Percentiles rank a stretch among this genome's conserved stretches.
Conservation (phyloP, 1,140 invertebrate species). For the Drosophila subobscura region DNA sequence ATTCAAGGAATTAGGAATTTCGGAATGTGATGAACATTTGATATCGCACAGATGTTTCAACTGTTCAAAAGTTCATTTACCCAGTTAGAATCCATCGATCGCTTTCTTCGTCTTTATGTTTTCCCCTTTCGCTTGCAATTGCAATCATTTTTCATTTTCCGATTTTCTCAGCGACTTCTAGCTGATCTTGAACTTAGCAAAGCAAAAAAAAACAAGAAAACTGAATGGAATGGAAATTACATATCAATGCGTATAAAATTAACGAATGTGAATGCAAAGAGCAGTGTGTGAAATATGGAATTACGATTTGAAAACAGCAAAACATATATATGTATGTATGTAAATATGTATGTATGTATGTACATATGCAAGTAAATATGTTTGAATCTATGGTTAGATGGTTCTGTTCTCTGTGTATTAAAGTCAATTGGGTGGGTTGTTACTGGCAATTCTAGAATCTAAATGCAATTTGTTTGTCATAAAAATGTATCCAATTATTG, state of each 20-base stretch:
- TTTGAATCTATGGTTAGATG: constrained; percentile 13
- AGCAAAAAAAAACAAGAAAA: constrained; percentile 7
- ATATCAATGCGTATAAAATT: constrained; percentile 40
- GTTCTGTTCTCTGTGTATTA: constrained; percentile 35
- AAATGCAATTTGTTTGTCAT: constrained; percentile 44
- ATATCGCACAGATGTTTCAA: too few species aligned
- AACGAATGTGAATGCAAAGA: constrained; percentile 55
- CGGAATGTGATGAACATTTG: too few species aligned
- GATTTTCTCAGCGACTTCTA: constrained; percentile 24
- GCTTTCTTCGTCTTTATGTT: background rate
- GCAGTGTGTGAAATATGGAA: constrained; percentile 49
- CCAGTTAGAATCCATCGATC: background rate
- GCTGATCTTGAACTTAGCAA: constrained; percentile 61
- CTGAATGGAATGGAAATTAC: constrained; percentile 24
- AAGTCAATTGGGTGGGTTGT: constrained; percentile 65
- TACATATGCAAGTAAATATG: constrained; percentile 3
- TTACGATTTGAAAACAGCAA: constrained; percentile 27
- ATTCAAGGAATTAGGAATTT: constrained; percentile 5
- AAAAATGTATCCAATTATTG: constrained; percentile 31
- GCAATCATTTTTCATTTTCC: constrained; percentile 12
- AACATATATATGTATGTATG: constrained; percentile 1
- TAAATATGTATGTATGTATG: constrained; percentile 10
- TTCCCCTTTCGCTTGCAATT: background rate
- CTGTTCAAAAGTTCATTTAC: too few species aligned
- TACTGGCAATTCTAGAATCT: constrained; percentile 23